These are phyloP conservation scores for Dusona sp. DNA, from an alignment of 2,888 invertebrate species.

Conservation along the genomic window DNA sequence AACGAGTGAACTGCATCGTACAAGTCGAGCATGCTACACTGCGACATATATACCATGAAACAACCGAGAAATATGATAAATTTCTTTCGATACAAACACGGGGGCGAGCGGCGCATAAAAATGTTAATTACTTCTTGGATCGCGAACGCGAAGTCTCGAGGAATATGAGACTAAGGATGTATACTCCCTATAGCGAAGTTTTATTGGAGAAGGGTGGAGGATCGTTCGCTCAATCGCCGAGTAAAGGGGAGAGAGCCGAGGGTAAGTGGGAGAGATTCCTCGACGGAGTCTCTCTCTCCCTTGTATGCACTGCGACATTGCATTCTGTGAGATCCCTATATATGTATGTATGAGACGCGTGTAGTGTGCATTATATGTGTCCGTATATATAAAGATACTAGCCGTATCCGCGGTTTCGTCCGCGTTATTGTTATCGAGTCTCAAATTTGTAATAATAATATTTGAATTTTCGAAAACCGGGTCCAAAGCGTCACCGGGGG, in stretches of 20 bases:
- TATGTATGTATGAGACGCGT: conserved; percentile 71
- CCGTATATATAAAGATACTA: no score
- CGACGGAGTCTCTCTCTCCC: conserved; percentile 43
- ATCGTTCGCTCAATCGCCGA: conserved; percentile 38
- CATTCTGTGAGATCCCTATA: conserved; percentile 63
- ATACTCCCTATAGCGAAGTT: conserved; percentile 26
- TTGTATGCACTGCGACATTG: conserved; percentile 64
- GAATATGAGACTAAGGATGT: conserved; percentile 43
- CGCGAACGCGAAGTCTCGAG: conserved; percentile 38
- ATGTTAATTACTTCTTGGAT: conserved; percentile 71
- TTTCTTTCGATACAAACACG: conserved; percentile 69
- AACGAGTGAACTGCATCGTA: conserved; percentile 61
- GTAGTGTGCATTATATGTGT: background rate
- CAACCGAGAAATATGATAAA: conserved; percentile 70
- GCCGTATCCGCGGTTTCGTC: no score
- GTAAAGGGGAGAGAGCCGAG: background rate
- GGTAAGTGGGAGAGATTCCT: conserved; percentile 67
- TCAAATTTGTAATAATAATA: background rate
- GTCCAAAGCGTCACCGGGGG: background rate
- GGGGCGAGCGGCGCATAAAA: conserved; percentile 67
- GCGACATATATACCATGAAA: conserved; percentile 43
- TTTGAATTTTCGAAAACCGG: background rate
- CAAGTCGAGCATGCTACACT: conserved; percentile 29
- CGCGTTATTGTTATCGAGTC: background rate
- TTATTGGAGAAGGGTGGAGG: conserved; percentile 51